Conservation (phyloP, 2,888 invertebrate species). For the Neoitamus cyanurus region DNA sequence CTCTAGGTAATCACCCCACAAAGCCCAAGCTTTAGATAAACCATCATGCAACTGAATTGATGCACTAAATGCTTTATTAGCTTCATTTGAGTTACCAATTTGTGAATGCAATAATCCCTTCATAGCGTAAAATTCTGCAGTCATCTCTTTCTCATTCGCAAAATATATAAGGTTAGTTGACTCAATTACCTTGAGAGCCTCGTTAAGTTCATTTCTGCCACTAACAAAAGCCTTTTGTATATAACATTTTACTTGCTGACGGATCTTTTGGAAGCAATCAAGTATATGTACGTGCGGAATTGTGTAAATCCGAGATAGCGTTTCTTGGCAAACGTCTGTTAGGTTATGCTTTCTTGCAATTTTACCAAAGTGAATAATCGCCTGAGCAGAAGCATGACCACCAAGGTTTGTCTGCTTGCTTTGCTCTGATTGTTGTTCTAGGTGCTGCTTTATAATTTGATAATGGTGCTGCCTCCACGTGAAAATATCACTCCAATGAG, state of each 20-base stretch:
- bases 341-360: conserved; percentile 95
- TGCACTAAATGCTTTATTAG: conserved; percentile 95
- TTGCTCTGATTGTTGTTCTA: conserved; percentile 71
- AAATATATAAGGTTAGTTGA: conserved; percentile 96
- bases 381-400: conserved; percentile 78
- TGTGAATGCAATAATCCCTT: conserved; percentile 91
- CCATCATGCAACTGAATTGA: conserved; percentile 94
- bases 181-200: conserved; percentile 94
- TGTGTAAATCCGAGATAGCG: conserved; percentile 91
- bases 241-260: conserved; percentile 97
- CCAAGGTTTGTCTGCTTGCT: conserved; percentile 90
- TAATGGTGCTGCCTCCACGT: conserved; percentile 98
- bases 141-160: conserved; percentile 84
- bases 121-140: conserved; percentile 94
- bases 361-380: conserved; percentile 96
- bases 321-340: conserved; percentile 90
- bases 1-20: conserved; percentile 97
- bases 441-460: conserved; percentile 88
- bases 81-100: conserved; percentile 90
- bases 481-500: conserved; percentile 98
- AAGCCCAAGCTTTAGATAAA: conserved; percentile 93
- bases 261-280: conserved; percentile 94
- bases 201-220: conserved; percentile 87
- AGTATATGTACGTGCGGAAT: conserved; percentile 96
- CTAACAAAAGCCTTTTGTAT: conserved; percentile 87